Conservation (phyloP, 1,140 invertebrate species). For the Oncopeltus fasciatus region DNA sequence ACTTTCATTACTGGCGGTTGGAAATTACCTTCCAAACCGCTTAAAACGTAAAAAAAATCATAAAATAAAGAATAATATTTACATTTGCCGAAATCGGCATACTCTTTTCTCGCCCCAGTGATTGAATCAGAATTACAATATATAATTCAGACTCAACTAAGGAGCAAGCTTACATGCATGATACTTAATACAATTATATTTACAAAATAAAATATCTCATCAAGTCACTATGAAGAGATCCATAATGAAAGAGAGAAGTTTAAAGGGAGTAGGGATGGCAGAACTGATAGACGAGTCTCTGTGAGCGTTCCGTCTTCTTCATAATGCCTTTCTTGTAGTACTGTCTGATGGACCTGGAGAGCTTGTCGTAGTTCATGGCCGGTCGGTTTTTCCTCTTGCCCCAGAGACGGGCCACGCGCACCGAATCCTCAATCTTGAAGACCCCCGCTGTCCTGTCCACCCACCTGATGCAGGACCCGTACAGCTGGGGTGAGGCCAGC, state of each 20-base stretch:
- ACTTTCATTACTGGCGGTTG: slow-evolving; percentile 16
- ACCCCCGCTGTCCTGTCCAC: slow-evolving; percentile 83
- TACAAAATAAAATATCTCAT: neutral
- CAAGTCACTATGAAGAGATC: neutral
- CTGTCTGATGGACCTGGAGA: slow-evolving; percentile 92
- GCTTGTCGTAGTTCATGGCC: slow-evolving; percentile 99
- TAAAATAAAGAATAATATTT: slow-evolving; percentile 17
- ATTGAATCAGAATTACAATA: neutral
- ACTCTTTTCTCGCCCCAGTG: slow-evolving; percentile 16
- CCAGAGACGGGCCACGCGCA: slow-evolving; percentile 88
- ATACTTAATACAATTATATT: slow-evolving; percentile 2
- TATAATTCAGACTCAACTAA: slow-evolving; percentile 3
- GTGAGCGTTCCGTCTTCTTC: slow-evolving; percentile 96
- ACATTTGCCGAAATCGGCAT: slow-evolving; percentile 23
- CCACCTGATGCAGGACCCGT: slow-evolving; percentile 92
- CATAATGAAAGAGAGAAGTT: slow-evolving; percentile 21
- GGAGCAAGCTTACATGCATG: neutral
- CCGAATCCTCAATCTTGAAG: slow-evolving; percentile 98
- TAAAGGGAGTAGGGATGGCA: slow-evolving; percentile 85
- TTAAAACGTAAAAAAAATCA: slow-evolving; percentile 7
- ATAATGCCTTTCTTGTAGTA: slow-evolving; percentile 99
- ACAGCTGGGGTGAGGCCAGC: slow-evolving; percentile 65
- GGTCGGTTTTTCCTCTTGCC: slow-evolving; percentile 93
- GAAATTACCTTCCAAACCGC: slow-evolving; percentile 35
- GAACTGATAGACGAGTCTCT: slow-evolving; percentile 97